Evolutionary conservation across 2,797 vertebrate genomes (phyloP).

Genomic region (Helicolenus hilgendorfi): DNA sequence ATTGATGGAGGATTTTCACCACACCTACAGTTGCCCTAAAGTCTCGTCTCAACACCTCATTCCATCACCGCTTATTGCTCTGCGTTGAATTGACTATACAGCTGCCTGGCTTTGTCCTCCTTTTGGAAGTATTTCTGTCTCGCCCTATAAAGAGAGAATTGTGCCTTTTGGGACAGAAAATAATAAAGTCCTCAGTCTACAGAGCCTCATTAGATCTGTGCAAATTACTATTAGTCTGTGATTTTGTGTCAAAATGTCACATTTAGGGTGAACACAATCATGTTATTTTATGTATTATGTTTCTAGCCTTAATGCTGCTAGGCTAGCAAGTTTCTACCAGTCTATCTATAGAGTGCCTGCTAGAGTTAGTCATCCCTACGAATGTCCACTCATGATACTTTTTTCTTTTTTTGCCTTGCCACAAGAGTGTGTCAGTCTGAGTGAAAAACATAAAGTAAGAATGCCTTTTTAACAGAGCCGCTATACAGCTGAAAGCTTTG

Average conservation of each 20-base stretch:
- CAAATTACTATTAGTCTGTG: conserved; percentile 6
- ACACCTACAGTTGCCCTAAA: neutral
- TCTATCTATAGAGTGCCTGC: neutral
- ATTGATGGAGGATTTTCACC: neutral
- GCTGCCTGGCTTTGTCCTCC: conserved; percentile 68
- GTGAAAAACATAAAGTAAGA: neutral
- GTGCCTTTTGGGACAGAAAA: conserved; percentile 60
- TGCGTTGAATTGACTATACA: conserved; percentile 42
- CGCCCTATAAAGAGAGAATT: conserved; percentile 68
- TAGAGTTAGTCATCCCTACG: neutral
- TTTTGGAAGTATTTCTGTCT: conserved; percentile 80
- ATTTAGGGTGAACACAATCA: neutral
- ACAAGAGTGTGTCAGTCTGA: neutral
- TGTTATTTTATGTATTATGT: neutral
- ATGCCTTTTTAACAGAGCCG: neutral
- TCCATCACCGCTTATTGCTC: conserved; percentile 38
- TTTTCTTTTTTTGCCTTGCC: neutral
- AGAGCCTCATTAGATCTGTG: conserved; percentile 59
- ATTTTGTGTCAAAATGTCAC: conserved; percentile 22
- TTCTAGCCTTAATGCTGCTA: neutral
- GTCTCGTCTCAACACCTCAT: conserved; percentile 20
- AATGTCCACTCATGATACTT: neutral
- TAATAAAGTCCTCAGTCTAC: conserved; percentile 51
- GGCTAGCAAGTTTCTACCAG: neutral
- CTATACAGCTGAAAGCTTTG: neutral